Conservation (phyloP, 2,888 invertebrate genomes). For the Fragum whitleyi region DNA sequence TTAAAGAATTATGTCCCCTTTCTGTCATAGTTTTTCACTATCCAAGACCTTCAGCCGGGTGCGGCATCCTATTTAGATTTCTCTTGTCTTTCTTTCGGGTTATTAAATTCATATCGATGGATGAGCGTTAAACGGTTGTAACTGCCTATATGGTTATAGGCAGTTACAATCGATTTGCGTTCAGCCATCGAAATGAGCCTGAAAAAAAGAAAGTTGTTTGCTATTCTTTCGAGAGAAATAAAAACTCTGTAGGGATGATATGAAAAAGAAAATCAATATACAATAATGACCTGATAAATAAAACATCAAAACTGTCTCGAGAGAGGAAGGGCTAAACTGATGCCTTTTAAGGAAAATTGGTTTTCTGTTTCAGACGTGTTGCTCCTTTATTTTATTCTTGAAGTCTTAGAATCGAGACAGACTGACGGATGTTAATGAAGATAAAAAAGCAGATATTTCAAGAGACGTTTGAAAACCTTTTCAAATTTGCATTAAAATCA, state of each 20-base stretch:
- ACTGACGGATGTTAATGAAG: background rate
- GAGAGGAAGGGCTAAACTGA: background rate
- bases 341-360: background rate
- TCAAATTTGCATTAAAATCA: no score
- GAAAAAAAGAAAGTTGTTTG: background rate
- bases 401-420: background rate
- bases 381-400: background rate
- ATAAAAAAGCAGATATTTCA: background rate
- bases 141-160: no score
- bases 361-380: background rate
- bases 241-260: background rate
- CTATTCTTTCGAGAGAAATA: background rate
- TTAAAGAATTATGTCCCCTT: no score
- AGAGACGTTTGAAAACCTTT: background rate
- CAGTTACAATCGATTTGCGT: no score
- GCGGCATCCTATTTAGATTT: no score
- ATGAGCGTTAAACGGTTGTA: no score
- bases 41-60: no score
- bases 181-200: no score
- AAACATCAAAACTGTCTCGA: background rate
- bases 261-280: slow-evolving; percentile 1
- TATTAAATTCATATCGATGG: no score
- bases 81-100: no score
- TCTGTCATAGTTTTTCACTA: no score
- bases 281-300: slow-evolving; percentile 4